Evolutionary conservation across 2,888 invertebrate species (phyloP), one percentile per base, ranked within the genome.

Genomic region (Tetragonula carbonaria): DNA sequence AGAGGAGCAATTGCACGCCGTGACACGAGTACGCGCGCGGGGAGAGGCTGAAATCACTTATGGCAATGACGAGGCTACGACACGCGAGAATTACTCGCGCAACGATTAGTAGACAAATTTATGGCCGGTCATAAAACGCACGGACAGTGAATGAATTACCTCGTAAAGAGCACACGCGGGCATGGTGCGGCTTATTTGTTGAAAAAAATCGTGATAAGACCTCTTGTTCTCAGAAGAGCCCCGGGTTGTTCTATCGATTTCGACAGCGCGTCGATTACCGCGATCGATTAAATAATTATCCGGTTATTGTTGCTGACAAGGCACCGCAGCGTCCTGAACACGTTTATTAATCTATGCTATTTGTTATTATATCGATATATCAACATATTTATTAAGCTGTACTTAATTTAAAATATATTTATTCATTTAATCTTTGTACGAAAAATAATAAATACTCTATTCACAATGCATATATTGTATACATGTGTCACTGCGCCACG

Each of bases 91-190:
- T 84, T 68, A 82, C 79, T 74, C 79, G 80, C 55, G 59, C 11
- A 84, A 85, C 87, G 85, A 88, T 88, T 88, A 84, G 77, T 50
- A 66, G 83, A 82, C 78, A 73, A 85, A 87, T 89, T 88, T 89
- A 89, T 77, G 70, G 72, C 74, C 77, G 67, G 67, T 80, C 88
- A 33, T 88, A 84, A 88, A 88, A 84, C 80, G 74, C 77, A 62
- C 74, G 67, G 67, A 78, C 83, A 38, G 51, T 68, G 78, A 80
- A 78, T 85, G 88, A 88, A 78, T 88, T 87, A 81, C 51, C 79
- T 83, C 87, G 86, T 87, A 85, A 89, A 89, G 57, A 55, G 51
- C 65, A 80, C 45, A 55, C 33, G 78, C 74, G 74, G 53, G 16
- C 53, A 45, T 45, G 53, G 63, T 62, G n/a, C 14, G 51, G 45